Conservation (phyloP, 1,140 invertebrate genomes). For the Drosophila subobscura region DNA sequence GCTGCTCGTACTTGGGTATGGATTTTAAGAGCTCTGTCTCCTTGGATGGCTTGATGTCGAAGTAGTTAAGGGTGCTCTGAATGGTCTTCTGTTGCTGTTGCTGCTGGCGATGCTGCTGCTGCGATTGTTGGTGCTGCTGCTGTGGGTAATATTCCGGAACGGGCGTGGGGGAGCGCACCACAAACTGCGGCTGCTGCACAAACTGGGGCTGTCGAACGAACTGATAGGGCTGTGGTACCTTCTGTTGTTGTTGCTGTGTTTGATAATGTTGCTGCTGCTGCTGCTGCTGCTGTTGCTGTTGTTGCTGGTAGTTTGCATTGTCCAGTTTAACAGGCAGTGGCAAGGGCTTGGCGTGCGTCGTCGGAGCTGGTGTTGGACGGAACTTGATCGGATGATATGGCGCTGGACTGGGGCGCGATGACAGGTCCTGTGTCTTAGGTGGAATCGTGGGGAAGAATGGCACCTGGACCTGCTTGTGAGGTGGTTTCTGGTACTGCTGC, state of each 20-base stretch:
- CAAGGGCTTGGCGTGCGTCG: conserved; percentile 70
- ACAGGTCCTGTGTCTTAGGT: conserved; percentile 43
- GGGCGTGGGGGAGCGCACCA: conserved; percentile 75
- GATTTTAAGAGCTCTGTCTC: conserved; percentile 88
- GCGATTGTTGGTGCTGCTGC: conserved; percentile 58
- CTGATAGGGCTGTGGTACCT: conserved; percentile 59
- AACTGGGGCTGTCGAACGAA: conserved; percentile 78
- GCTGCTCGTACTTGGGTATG: conserved; percentile 90
- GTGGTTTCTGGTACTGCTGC: conserved; percentile 65
- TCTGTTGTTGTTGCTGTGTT: conserved; percentile 43
- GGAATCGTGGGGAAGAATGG: conserved; percentile 84
- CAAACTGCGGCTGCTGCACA: conserved; percentile 57
- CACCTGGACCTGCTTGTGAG: conserved; percentile 78
- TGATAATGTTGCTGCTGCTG: conserved; percentile 65
- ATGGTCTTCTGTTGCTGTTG: conserved; percentile 1
- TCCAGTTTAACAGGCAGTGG: conserved; percentile 68
- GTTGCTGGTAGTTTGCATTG: conserved; percentile 68
- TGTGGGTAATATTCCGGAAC: conserved; percentile 67
- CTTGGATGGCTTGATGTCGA: conserved; percentile 76
- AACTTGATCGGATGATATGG: conserved; percentile 83
- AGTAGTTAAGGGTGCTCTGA: conserved; percentile 62
- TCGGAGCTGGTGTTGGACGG: conserved; percentile 66
- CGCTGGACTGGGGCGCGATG: conserved; percentile 56
- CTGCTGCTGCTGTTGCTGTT: conserved; percentile 65
- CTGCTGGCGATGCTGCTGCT: conserved; percentile 39